These are phyloP conservation scores for Glyptemys insculpta DNA, from an alignment of 2,797 vertebrate genomes.

Conservation along the genomic window DNA sequence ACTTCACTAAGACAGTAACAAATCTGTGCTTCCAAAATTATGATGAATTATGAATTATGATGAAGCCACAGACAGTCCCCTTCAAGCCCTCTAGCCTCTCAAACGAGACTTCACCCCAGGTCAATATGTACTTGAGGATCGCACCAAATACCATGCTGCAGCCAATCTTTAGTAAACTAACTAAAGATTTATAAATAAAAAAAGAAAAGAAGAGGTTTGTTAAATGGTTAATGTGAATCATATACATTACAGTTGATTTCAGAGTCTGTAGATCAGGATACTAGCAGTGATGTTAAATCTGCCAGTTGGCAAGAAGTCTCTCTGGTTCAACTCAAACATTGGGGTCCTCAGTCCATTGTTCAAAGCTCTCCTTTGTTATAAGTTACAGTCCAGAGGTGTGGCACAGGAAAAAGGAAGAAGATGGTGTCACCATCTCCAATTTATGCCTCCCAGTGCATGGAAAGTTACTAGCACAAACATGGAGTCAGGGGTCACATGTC, in stretches of 20 bases:
- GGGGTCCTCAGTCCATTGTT: no score
- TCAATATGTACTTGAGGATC: background rate
- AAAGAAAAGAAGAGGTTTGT: background rate
- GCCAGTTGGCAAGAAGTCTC: no score
- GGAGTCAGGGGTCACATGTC: background rate
- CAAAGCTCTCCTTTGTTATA: no score
- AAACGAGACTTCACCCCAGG: background rate
- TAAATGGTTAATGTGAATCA: background rate
- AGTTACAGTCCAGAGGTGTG: no score
- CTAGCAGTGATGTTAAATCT: no score
- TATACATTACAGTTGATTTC: background rate
- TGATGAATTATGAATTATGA: background rate
- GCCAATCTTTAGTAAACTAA: background rate
- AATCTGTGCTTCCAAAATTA: background rate
- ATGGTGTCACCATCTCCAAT: background rate
- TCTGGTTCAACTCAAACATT: no score
- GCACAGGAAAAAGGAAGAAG: no score
- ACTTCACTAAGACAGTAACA: background rate
- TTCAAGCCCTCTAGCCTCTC: background rate
- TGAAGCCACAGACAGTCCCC: background rate
- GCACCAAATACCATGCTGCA: background rate
- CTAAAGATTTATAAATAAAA: background rate
- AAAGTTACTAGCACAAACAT: background rate
- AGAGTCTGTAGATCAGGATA: no score
- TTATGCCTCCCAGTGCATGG: background rate